Conservation (phyloP, 1,140 invertebrate species). For the Uloborus diversus region DNA sequence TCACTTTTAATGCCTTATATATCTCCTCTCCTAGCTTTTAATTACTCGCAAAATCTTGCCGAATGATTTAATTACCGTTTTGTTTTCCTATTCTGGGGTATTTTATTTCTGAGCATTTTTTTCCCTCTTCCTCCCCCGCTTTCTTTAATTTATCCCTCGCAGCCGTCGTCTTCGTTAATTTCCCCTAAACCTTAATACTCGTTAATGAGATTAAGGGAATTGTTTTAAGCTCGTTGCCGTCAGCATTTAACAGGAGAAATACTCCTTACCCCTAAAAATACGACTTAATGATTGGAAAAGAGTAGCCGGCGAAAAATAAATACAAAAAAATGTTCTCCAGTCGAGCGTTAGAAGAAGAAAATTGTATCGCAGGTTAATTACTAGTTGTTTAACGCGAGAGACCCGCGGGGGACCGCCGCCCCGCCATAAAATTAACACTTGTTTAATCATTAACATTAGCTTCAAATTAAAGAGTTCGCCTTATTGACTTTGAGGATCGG, state of each 20-base stretch:
- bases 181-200: constrained; percentile 53
- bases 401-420: constrained; percentile 23
- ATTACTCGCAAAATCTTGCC: constrained; percentile 50
- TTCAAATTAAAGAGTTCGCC: constrained; percentile 50
- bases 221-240: constrained; percentile 47
- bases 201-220: constrained; percentile 52
- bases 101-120: neutral
- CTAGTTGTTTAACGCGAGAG: constrained; percentile 49
- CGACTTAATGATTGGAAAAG: constrained; percentile 49
- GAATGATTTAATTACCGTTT: constrained; percentile 53
- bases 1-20: constrained; percentile 48
- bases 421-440: constrained; percentile 56
- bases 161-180: constrained; percentile 24
- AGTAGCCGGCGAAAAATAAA: neutral
- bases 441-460: constrained; percentile 56
- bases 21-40: constrained; percentile 41
- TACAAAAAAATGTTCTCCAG: neutral
- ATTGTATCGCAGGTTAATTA: constrained; percentile 54
- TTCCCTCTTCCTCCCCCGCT: neutral
- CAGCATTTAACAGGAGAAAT: constrained; percentile 21
- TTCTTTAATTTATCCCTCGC: constrained; percentile 26
- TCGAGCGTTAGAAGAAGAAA: constrained; percentile 25
- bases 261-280: constrained; percentile 25
- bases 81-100: constrained; percentile 25
- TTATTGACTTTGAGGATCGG: constrained; percentile 49